Conservation (phyloP, 2,888 invertebrate species). For the Syritta pipiens region DNA sequence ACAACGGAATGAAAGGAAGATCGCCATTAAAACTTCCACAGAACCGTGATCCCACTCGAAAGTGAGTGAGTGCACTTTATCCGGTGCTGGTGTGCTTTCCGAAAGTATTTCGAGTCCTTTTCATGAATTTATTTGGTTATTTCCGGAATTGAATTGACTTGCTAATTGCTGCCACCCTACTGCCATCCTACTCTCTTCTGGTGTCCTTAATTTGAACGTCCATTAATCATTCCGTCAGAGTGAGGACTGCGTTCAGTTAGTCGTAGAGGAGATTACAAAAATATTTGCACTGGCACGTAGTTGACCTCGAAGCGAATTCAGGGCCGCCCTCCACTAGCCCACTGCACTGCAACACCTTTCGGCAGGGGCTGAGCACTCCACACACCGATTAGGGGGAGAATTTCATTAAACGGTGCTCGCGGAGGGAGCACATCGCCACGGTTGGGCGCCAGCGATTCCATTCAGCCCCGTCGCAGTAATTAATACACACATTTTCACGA, state of each 20-base stretch:
- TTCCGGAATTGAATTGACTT: slow-evolving; percentile 33
- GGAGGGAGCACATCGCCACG: slow-evolving; percentile 22
- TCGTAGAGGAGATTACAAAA: slow-evolving; percentile 11
- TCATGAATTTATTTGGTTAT: slow-evolving; percentile 27
- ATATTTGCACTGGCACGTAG: slow-evolving; percentile 50
- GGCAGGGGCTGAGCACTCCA: not conserved
- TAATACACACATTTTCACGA: slow-evolving; percentile 52
- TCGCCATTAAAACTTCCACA: not conserved
- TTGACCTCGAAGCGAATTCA: slow-evolving; percentile 25
- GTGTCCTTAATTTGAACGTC: slow-evolving; percentile 37
- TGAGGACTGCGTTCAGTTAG: not conserved
- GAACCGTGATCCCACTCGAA: not conserved
- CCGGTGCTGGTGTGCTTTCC: not conserved
- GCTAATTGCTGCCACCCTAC: slow-evolving; percentile 37
- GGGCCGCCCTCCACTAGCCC: not conserved
- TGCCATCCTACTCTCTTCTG: no score
- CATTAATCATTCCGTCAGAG: slow-evolving; percentile 51
- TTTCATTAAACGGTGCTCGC: slow-evolving; percentile 51
- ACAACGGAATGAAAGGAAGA: no score
- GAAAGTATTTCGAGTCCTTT: not conserved
- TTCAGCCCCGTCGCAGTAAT: slow-evolving; percentile 44
- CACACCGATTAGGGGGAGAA: slow-evolving; percentile 22
- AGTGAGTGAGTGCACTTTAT: not conserved
- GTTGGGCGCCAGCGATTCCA: slow-evolving; percentile 5
- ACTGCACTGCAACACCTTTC: slow-evolving; percentile 27